Percentiles rank a stretch among this genome's conserved stretches.
Evolutionary conservation across 30 jellyfish, hydroid and myxozoan genomes (phyloP).

Genomic region (Hydractinia symbiolongicarpus): DNA sequence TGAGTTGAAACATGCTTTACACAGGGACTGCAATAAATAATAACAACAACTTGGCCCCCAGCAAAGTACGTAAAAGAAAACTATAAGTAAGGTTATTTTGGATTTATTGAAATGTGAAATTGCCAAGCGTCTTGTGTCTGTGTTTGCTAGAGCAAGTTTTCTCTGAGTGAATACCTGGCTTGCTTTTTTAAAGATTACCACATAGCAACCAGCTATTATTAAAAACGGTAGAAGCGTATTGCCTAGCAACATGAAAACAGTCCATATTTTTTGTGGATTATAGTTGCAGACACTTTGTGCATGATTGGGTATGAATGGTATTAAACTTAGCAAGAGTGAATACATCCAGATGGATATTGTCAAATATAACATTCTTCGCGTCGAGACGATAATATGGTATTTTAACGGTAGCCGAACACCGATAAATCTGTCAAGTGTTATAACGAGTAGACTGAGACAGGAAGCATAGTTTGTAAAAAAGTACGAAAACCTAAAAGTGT

Average conservation of each 20-base stretch:
- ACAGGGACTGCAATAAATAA: constrained; percentile 35
- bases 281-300: constrained; percentile 33
- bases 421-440: constrained; percentile 48
- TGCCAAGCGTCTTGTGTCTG: background rate
- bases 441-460: constrained; percentile 45
- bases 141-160: background rate
- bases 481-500: constrained; percentile 57
- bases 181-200: constrained; percentile 42
- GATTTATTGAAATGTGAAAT: constrained; percentile 26
- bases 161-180: background rate
- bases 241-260: constrained; percentile 45
- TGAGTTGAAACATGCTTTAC: constrained; percentile 41
- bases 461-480: constrained; percentile 54
- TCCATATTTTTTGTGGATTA: constrained; percentile 48
- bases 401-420: constrained; percentile 43
- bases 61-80: constrained; percentile 44
- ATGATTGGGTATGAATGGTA: constrained; percentile 38
- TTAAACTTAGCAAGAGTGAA: constrained; percentile 28
- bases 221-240: constrained; percentile 62
- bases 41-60: constrained; percentile 81
- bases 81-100: constrained; percentile 6
- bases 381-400: constrained; percentile 44
- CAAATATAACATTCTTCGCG: constrained; percentile 26
- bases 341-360: constrained; percentile 38
- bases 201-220: constrained; percentile 28